Evolutionary conservation across 2,888 invertebrate genomes (phyloP), one percentile per base, ranked within the genome.

Genomic region (Tridacna gigas): DNA sequence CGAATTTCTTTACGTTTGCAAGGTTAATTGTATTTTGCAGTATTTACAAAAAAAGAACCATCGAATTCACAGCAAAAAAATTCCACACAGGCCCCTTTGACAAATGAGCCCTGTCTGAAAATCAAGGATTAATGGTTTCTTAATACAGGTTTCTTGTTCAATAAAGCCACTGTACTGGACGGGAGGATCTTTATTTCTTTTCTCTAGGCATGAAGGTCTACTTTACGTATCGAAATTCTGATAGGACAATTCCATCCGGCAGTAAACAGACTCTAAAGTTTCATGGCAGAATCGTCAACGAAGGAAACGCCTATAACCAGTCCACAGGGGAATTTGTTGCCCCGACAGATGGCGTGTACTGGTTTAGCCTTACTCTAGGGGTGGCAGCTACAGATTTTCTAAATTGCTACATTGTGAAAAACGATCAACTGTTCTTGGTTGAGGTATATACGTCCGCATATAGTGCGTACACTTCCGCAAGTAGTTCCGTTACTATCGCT

Each of bases 381-480:
- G 79, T 71, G 18, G 47, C 65, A 0, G 79, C 82, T 3, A 56
- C 67, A n/a, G 61, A 69, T 26, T 78, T 76, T 56, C n/a, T 76
- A 69, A 78, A 67, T 28, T 82, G 82, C 63, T 82, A 82, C 37
- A 75, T 82, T n/a, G 76, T 82, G 9, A 67, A 79, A 48, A 82
- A 82, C 56, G 63, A 56, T 5, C 48, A 25, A 51, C 48, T 48
- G 20, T 67, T 79, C 28, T 65, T 82, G 18, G 61, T 73, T 5
- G 82, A 82, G 51, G 75, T 79, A 22, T 82, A 71, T 73, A 65
- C 79, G 7, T 82, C 82, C 48, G 60, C 61, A 9, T 69, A 60
- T 25, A 73, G 66, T 15, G 69, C 73, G 15, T 78, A 65, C 48
- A 66, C 75, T 51, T 80, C 82, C 65, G 79, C 79, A 26, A 76